Percentiles rank a stretch among this genome's conserved stretches.
phyloP scores from a whole-genome alignment of 2,113 vertebrate species.

The Peromyscus polionotus region DNA sequence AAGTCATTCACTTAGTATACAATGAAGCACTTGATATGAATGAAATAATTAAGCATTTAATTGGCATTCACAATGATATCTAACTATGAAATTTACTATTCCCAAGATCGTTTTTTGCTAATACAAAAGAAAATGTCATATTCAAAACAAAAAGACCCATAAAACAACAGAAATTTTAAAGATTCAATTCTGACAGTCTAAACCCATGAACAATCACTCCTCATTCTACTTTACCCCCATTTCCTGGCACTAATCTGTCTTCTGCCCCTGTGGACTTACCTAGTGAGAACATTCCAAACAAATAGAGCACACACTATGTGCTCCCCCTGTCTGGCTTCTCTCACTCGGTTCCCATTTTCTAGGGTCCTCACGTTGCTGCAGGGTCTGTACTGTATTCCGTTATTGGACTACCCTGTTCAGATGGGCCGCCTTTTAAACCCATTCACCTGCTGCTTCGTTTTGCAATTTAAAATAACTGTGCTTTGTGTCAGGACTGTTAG shows the following conservation, averaged over 20 bases:
- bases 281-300: not conserved
- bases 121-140: not conserved
- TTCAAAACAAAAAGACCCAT: not conserved
- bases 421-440: not conserved
- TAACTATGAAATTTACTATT: not conserved
- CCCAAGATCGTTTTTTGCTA: not conserved
- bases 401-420: not conserved
- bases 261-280: not conserved
- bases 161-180: not conserved
- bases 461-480: not conserved
- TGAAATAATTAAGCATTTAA: not conserved
- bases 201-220: too few relatives aligned
- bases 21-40: not conserved
- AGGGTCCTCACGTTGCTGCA: not conserved
- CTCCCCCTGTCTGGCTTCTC: not conserved
- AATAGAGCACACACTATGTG: too few relatives aligned
- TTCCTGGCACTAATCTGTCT: not conserved
- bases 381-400: not conserved
- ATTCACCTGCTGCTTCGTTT: not conserved
- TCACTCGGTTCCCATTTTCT: not conserved
- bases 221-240: not conserved
- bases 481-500: not conserved
- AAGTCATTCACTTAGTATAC: not conserved
- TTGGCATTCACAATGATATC: not conserved
- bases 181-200: not conserved